Base-by-base conservation (phyloP, 2,113 vertebrate genomes). In the Narcine bancroftii region DNA sequence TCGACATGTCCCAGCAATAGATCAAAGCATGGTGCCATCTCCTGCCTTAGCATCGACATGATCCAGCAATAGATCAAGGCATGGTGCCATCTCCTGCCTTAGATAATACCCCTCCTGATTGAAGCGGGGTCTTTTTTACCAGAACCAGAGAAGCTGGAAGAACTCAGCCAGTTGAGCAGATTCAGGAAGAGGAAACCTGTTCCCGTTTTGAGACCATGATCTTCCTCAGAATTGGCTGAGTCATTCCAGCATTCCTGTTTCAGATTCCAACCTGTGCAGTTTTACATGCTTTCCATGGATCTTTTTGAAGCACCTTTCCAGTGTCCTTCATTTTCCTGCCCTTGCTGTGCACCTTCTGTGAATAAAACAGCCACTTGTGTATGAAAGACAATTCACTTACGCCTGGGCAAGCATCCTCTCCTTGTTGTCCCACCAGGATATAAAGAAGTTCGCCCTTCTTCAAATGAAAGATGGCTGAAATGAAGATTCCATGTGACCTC, bases 341-440 rank as follows among this genome's bases (percentile, higher is more conserved):
- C 50, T 56, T 33, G 47, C 1, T 85, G 29, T 50, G n/a, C n/a
- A 5, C 13, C 56, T 15, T 60, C 81, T 60, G 47, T 81, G 26
- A 21, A 24, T 50, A 24, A 53, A 47, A 6, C 50, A 19, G 1
- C 15, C 53, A 36, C 11, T 75, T 17, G 72, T n/a, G 42, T 45
- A 1, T 66, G 39, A 17, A 36, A 63, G 81, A 60, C 33, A 36
- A 60, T 87, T 26, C 33, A 93, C 96, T 97, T 93, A 97, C 98
- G 95, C 97, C 96, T 0, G 97, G 97, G 87, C 98, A 97, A 42
- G 98, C 97, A 81, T 98, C 97, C 92, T 98, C 97, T 92, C 97
- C 97, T 94, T 97, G 98, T 93, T 98, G 98, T n/a, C 97, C 97
- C 93, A 97, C 96, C 93, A 98, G 95, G 93, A 98, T 97, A 94